Conservation (phyloP, 37 sponge, comb jelly and placozoan species). For the Ianthella basta region DNA sequence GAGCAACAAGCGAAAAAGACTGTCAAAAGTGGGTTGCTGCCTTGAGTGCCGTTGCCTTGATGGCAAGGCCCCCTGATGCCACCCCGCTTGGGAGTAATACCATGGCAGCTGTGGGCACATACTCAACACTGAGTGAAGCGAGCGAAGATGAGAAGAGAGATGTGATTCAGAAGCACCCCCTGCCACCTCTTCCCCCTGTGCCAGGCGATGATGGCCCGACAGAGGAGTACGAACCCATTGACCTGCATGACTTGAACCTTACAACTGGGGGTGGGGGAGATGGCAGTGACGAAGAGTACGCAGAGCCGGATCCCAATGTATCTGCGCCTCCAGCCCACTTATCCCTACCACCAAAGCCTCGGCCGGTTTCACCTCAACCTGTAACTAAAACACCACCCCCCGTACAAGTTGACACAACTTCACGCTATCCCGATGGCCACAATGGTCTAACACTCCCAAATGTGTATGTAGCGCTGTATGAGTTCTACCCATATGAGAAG, state of each 20-base stretch:
- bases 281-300: not conserved
- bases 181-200: not conserved
- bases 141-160: not conserved
- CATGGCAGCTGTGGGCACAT: not conserved
- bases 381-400: slow-evolving; percentile 37
- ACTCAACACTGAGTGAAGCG: not conserved
- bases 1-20: slow-evolving; percentile 31
- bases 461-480: slow-evolving; percentile 82
- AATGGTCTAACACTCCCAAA: slow-evolving; percentile 61
- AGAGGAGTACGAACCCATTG: not conserved
- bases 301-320: no score
- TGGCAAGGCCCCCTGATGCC: not conserved
- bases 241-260: not conserved
- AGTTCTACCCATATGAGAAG: slow-evolving; percentile 59
- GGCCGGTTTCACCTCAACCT: slow-evolving; percentile 4
- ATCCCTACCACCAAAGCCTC: slow-evolving; percentile 23
- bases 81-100: no score
- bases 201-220: slow-evolving; percentile 28
- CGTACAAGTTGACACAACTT: slow-evolving; percentile 57
- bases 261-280: not conserved
- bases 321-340: not conserved
- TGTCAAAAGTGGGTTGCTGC: slow-evolving; percentile 57
- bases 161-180: slow-evolving; percentile 8
- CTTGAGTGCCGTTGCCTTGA: slow-evolving; percentile 3
- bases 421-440: slow-evolving; percentile 33